Percentiles rank a stretch among this genome's conserved stretches.
Evolutionary conservation across 2,113 vertebrate genomes (phyloP).

Genomic region (Chloebia gouldiae): DNA sequence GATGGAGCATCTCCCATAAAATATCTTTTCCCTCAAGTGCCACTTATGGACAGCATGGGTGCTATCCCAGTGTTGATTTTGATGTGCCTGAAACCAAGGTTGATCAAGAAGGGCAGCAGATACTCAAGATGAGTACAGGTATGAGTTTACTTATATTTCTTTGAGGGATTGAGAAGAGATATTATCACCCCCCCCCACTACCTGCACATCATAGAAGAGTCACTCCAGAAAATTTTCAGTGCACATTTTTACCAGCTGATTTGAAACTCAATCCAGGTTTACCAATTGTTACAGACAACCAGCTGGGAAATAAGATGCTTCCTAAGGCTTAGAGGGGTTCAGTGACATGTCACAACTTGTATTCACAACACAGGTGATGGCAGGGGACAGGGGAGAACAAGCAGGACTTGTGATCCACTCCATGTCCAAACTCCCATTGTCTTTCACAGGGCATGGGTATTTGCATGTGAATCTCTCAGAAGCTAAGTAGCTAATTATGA

Average conservation of each 20-base stretch:
- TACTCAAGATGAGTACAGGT: background rate
- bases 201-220: background rate
- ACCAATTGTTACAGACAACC: background rate
- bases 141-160: background rate
- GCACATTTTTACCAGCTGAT: background rate
- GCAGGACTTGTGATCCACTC: background rate
- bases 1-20: background rate
- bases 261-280: background rate
- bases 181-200: background rate
- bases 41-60: too few species aligned
- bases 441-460: background rate
- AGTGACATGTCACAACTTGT: too few species aligned
- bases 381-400: background rate
- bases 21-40: too few species aligned
- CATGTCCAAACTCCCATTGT: background rate
- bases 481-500: background rate
- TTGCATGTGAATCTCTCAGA: background rate
- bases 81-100: too few species aligned
- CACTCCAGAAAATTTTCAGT: background rate
- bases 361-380: background rate
- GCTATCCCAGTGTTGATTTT: too few species aligned
- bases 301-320: background rate
- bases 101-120: too few species aligned
- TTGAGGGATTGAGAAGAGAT: background rate
- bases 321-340: background rate